Evolutionary conservation across 2,888 invertebrate genomes (phyloP).

Genomic region (Notodonta ziczac): DNA sequence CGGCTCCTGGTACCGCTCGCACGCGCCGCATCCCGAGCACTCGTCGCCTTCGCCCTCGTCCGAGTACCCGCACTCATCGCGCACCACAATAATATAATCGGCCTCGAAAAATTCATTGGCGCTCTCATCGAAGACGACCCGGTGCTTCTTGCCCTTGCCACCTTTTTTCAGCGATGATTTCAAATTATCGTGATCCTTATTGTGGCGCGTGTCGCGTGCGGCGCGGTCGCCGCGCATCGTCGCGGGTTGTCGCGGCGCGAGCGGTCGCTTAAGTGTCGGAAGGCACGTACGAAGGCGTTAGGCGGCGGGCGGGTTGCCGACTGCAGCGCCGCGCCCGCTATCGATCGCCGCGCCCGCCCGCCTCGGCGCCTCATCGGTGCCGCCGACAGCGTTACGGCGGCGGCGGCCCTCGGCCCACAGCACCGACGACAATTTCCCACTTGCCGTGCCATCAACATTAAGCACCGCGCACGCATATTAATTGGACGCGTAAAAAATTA

Average conservation of each 20-base stretch:
- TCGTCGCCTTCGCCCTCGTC: constrained; percentile 92
- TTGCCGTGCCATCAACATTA: constrained; percentile 36
- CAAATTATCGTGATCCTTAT: constrained; percentile 86
- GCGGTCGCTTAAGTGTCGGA: constrained; percentile 61
- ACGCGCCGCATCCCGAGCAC: constrained; percentile 84
- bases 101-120: constrained; percentile 96
- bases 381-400: constrained; percentile 39
- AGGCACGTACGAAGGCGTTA: constrained; percentile 25
- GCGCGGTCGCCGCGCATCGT: constrained; percentile 82
- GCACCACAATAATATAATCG: constrained; percentile 95
- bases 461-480: constrained; percentile 37
- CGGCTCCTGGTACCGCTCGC: constrained; percentile 87
- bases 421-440: constrained; percentile 38
- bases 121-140: constrained; percentile 95
- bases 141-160: constrained; percentile 88
- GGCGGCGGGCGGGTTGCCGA: constrained; percentile 56
- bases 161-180: constrained; percentile 92
- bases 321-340: constrained; percentile 76
- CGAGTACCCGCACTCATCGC: constrained; percentile 93
- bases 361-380: constrained; percentile 44
- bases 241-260: constrained; percentile 68
- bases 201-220: constrained; percentile 82
- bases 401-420: constrained; percentile 30
- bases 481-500: constrained; percentile 31
- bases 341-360: constrained; percentile 62